Evolutionary conservation across 2,113 vertebrate genomes (phyloP).

Genomic region (Cebus imitator): DNA sequence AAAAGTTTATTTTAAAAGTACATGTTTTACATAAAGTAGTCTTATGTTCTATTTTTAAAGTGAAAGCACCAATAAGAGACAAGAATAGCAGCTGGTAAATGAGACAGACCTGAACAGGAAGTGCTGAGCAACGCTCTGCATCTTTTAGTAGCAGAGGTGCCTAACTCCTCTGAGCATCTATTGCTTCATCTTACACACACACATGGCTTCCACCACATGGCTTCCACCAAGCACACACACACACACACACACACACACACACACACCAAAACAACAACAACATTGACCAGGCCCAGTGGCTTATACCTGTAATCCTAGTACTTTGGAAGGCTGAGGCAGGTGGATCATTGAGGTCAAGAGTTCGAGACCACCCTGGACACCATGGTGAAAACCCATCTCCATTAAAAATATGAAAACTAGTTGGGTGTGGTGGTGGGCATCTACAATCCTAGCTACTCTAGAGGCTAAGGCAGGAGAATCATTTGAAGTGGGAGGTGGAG

Average conservation of each 20-base stretch:
- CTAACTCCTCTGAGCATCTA: not conserved
- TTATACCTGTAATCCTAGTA: too few species aligned
- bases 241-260: too few species aligned
- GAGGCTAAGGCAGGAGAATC: too few species aligned
- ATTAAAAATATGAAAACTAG: too few species aligned
- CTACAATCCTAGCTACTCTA: not conserved
- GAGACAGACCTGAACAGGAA: not conserved
- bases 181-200: not conserved
- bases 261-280: too few species aligned
- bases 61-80: not conserved
- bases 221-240: too few species aligned
- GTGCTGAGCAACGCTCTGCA: not conserved
- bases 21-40: not conserved
- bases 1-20: not conserved
- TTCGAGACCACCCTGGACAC: not conserved
- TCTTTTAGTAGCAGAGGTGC: not conserved
- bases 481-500: too few species aligned
- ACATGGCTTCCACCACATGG: too few species aligned
- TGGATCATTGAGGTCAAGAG: not conserved
- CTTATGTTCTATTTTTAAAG: not conserved
- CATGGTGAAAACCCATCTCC: too few species aligned
- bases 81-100: not conserved
- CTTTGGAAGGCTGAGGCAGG: not conserved
- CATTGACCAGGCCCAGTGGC: too few species aligned
- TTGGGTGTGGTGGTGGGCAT: fast-evolving